Conservation (phyloP, 2,113 vertebrate genomes). For the Alces alces region DNA sequence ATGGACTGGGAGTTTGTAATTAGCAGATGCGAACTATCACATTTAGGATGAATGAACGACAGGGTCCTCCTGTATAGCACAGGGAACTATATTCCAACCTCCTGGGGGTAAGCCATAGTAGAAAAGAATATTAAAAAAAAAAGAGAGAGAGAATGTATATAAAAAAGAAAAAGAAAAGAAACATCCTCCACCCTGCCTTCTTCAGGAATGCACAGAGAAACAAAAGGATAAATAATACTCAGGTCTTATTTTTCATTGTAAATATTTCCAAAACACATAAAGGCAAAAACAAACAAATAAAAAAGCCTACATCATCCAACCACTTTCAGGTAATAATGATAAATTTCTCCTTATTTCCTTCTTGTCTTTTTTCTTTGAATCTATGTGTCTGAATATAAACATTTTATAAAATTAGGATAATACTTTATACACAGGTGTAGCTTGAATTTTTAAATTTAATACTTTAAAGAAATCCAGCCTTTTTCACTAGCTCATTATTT, state of each 20-base stretch:
- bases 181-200: not conserved
- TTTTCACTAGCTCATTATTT: not conserved
- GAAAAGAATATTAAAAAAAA: not conserved
- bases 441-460: not conserved
- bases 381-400: not conserved
- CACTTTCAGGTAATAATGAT: not conserved
- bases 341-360: not conserved
- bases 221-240: not conserved
- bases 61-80: not conserved
- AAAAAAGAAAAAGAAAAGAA: not conserved
- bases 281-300: not conserved
- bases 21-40: not conserved
- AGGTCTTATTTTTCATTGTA: not conserved
- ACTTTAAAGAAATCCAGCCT: not conserved
- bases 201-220: not conserved
- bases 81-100: not conserved
- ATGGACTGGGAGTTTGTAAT: not conserved
- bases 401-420: not conserved
- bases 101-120: not conserved
- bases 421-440: not conserved
- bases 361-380: not conserved
- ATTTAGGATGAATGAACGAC: not conserved
- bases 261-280: not conserved
- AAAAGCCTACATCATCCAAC: not conserved
- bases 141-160: not conserved